Conservation (phyloP, 2,888 invertebrate species). For the Parnassius orleans region DNA sequence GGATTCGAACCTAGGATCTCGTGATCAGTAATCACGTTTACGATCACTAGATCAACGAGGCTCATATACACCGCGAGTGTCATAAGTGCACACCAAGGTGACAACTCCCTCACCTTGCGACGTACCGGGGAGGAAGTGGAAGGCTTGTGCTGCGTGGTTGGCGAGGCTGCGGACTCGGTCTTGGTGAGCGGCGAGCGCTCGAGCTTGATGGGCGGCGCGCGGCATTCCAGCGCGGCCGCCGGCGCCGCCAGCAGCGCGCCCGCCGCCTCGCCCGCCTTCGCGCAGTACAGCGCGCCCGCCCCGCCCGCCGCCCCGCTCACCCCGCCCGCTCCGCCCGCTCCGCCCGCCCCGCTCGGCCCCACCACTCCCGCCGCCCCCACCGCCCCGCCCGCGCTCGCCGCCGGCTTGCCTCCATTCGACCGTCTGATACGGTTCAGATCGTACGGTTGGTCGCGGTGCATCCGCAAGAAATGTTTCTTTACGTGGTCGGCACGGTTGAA, state of each 20-base stretch:
- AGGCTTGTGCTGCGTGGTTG: constrained; percentile 45
- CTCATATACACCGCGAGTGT: constrained; percentile 2
- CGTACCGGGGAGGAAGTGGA: constrained; percentile 83
- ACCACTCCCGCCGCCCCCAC: constrained; percentile 36
- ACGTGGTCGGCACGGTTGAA: constrained; percentile 97
- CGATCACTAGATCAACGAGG: too few species aligned
- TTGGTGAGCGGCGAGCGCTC: constrained; percentile 66
- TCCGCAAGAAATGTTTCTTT: constrained; percentile 94
- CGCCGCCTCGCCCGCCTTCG: constrained; percentile 46
- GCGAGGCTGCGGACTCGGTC: constrained; percentile 43
- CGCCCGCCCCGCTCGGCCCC: constrained; percentile 30
- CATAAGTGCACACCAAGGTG: constrained; percentile 27
- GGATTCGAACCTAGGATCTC: too few species aligned
- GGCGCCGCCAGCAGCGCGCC: constrained; percentile 52
- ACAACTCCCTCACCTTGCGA: constrained; percentile 60
- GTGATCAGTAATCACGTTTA: too few species aligned
- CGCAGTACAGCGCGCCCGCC: constrained; percentile 50
- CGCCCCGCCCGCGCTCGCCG: constrained; percentile 36
- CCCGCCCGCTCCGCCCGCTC: constrained; percentile 32
- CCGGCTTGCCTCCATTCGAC: constrained; percentile 77
- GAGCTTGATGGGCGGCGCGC: constrained; percentile 52
- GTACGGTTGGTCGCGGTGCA: constrained; percentile 95
- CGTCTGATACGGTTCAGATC: constrained; percentile 90
- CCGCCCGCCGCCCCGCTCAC: constrained; percentile 32
- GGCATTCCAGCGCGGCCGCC: constrained; percentile 42